Base-by-base conservation (phyloP, 2,797 vertebrate genomes). In the Cyprinodon diabolis region DNA sequence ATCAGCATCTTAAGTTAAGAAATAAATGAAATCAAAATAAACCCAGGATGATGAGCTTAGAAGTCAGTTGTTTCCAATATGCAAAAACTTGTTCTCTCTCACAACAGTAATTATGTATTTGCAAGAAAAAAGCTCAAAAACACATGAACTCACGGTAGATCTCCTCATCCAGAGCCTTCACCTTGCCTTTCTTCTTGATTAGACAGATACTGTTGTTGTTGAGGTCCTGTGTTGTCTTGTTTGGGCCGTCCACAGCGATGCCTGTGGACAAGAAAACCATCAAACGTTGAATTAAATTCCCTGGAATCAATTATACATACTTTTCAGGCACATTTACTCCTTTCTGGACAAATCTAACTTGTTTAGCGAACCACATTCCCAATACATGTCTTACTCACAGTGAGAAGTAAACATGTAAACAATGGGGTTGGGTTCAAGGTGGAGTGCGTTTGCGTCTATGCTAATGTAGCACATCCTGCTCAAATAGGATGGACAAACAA, bases 151-250 rank as follows among this genome's bases (percentile, higher is more conserved):
- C 92, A 99, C 98, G 96, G 90, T 96, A 94, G 25, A 99, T 87
- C 76, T 98, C 97, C 84, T 98, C 97, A 77, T 98, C 96, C 71
- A 99, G 91, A 21, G 95, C 95, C 89, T 98, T 98, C 40, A 99
- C 98, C 90, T 99, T 99, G 21, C 98, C 98, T 60, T 69, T 96
- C 90, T 97, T 97, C 94, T 98, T 98, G 77, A 97, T 94, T 21
- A 99, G 89, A 71, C 92, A 94, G 89, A 98, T 98, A 58, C 84
- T 86, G 62, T 94, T 94, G 83, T 93, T 94, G 83, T 92, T 92
- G 47, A 91, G 85, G 87, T 95, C 95, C 66, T 92, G 93, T 69
- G 84, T 88, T 66, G 93, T 87, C 43, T 96, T 96, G 74, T 92
- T 94, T 10, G 95, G 93, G 57, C 96, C 95, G 67, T 99, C 98